Evolutionary conservation across 2,113 vertebrate species (phyloP).

Genomic region (Bagarius yarrelli): DNA sequence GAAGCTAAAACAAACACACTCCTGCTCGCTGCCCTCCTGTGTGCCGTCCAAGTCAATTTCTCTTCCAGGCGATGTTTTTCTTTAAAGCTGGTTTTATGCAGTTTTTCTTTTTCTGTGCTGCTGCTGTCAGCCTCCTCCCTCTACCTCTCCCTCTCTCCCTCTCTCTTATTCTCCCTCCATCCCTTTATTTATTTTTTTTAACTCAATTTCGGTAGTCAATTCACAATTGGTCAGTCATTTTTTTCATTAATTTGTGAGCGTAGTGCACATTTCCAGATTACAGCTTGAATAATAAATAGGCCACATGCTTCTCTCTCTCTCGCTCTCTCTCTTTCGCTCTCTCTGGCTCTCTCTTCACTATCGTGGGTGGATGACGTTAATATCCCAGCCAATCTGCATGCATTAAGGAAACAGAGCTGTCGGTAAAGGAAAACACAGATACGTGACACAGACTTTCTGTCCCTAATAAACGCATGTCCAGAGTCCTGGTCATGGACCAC

Average conservation of each 20-base stretch:
- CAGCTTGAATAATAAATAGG: constrained; percentile 71
- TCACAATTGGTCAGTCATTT: constrained; percentile 65
- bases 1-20: constrained; percentile 45
- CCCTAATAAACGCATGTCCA: constrained; percentile 62
- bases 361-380: constrained; percentile 57
- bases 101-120: not conserved
- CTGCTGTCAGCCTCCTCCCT: not conserved
- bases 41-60: constrained; percentile 66
- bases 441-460: constrained; percentile 57
- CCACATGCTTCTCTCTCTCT: not conserved
- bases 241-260: constrained; percentile 69
- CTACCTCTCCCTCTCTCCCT: not conserved
- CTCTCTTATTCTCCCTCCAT: not conserved
- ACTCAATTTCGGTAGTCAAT: constrained; percentile 66
- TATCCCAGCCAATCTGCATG: constrained; percentile 59
- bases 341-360: not conserved
- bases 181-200: constrained; percentile 35
- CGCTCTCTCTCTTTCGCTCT: constrained; percentile 21
- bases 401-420: constrained; percentile 59
- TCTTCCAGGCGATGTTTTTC: constrained; percentile 39
- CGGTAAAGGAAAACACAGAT: constrained; percentile 42
- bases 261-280: constrained; percentile 67
- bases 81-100: constrained; percentile 40
- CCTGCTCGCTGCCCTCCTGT: constrained; percentile 52
- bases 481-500: constrained; percentile 46